These are phyloP conservation scores for Ispidina picta DNA, from an alignment of 2,797 vertebrate species.

Conservation along the genomic window DNA sequence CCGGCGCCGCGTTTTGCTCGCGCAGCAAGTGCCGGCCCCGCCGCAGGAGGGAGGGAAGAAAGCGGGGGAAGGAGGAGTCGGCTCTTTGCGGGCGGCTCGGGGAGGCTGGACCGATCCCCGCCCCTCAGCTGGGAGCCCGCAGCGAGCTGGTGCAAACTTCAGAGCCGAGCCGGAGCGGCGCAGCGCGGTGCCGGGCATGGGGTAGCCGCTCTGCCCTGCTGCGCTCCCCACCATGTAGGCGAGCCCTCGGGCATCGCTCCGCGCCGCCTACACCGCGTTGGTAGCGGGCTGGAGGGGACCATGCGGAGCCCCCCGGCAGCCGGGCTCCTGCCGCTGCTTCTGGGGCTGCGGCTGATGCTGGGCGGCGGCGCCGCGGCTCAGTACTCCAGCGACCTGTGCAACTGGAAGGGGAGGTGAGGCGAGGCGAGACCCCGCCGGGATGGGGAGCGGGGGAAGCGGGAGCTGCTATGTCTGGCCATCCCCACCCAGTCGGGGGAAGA, in stretches of 20 bases:
- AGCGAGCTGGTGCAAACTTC: background rate
- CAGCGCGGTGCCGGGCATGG: conserved; percentile 44
- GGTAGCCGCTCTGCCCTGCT: background rate
- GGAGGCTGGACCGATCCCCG: conserved; percentile 13
- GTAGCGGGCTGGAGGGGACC: background rate
- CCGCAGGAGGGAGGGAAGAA: background rate
- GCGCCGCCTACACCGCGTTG: background rate
- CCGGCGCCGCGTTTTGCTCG: conserved; percentile 31
- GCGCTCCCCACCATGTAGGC: conserved; percentile 35
- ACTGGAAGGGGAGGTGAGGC: conserved; percentile 94
- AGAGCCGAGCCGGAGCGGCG: conserved; percentile 26
- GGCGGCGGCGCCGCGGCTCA: conserved; percentile 83
- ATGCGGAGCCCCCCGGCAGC: conserved; percentile 59
- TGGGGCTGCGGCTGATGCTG: conserved; percentile 80
- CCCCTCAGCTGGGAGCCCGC: conserved; percentile 67
- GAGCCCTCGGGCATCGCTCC: conserved; percentile 8
- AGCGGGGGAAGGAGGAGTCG: background rate
- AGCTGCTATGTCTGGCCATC: background rate
- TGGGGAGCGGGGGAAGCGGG: background rate
- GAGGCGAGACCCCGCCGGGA: background rate
- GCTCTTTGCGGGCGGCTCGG: background rate
- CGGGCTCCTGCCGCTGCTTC: conserved; percentile 70
- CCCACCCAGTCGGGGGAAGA: background rate
- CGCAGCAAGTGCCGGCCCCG: background rate
- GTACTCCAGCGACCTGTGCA: conserved; percentile 96